Percentiles rank a stretch among this genome's conserved stretches.
phyloP scores from a whole-genome alignment of 1,140 invertebrate genomes.

The Thereuonema tuberculata region DNA sequence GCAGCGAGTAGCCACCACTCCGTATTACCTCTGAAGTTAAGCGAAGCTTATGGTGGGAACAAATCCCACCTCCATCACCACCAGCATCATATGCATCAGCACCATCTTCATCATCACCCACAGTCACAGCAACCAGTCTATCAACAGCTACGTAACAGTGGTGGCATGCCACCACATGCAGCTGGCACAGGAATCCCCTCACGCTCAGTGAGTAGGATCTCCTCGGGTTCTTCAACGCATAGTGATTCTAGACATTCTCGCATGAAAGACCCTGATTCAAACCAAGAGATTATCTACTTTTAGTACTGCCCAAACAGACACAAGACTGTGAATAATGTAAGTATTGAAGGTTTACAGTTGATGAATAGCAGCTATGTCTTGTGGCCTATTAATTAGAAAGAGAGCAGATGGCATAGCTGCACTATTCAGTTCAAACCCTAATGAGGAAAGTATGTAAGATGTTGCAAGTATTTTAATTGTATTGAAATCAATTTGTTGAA shows the following conservation, averaged over 20 bases:
- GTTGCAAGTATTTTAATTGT: no score
- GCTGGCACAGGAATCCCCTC: neutral
- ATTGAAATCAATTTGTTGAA: no score
- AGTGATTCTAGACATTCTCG: neutral
- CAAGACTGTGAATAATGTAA: no score
- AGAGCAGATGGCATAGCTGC: no score
- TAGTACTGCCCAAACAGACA: no score
- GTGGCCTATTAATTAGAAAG: no score
- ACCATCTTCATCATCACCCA: neutral
- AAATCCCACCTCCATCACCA: neutral
- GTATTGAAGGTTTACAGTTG: no score
- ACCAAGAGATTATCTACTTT: constrained; percentile 7
- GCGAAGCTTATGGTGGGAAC: neutral
- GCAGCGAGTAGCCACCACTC: neutral
- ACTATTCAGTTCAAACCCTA: no score
- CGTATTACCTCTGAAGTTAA: neutral
- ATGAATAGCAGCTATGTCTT: no score
- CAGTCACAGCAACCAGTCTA: neutral
- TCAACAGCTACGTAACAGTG: neutral
- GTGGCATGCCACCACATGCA: neutral
- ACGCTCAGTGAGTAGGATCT: neutral
- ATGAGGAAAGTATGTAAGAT: no score
- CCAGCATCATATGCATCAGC: neutral
- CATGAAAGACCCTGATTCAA: neutral
- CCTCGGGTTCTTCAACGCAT: neutral